Conservation (phyloP, 1,140 invertebrate genomes). For the Zaprionus ornatus region DNA sequence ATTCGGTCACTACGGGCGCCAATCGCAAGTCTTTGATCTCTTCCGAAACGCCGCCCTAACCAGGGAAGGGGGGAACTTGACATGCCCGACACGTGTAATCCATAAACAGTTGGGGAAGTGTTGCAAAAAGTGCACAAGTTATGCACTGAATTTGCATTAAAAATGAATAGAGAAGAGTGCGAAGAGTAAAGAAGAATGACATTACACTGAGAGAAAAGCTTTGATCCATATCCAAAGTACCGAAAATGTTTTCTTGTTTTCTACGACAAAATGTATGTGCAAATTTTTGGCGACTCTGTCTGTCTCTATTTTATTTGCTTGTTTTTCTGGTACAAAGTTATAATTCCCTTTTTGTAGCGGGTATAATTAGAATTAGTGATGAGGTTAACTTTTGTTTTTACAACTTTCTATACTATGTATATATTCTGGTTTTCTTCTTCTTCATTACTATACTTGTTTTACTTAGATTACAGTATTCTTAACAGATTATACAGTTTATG, state of each 20-base stretch:
- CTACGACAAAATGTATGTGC: too few relatives aligned
- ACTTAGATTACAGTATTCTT: too few relatives aligned
- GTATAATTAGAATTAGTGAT: too few relatives aligned
- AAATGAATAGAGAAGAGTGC: neutral
- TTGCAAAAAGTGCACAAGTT: slow-evolving; percentile 1
- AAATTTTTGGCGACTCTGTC: too few relatives aligned
- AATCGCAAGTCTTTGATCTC: slow-evolving; percentile 48
- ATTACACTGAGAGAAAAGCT: slow-evolving; percentile 14
- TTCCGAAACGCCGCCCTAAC: slow-evolving; percentile 26
- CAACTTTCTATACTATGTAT: too few relatives aligned
- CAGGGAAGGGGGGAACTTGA: slow-evolving; percentile 20
- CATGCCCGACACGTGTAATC: slow-evolving; percentile 69
- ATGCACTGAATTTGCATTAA: neutral
- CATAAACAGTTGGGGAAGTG: slow-evolving; percentile 68
- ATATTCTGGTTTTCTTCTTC: too few relatives aligned
- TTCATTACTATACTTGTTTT: neutral
- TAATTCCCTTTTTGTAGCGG: too few relatives aligned
- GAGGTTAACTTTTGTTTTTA: too few relatives aligned
- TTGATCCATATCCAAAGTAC: neutral
- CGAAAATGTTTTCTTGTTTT: too few relatives aligned
- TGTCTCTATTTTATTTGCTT: too few relatives aligned
- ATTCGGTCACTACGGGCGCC: slow-evolving; percentile 6
- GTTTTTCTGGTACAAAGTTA: too few relatives aligned
- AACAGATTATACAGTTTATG: too few relatives aligned
- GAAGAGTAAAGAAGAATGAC: neutral